Conservation (phyloP, 2,113 vertebrate genomes). For the Ornithorhynchus anatinus region DNA sequence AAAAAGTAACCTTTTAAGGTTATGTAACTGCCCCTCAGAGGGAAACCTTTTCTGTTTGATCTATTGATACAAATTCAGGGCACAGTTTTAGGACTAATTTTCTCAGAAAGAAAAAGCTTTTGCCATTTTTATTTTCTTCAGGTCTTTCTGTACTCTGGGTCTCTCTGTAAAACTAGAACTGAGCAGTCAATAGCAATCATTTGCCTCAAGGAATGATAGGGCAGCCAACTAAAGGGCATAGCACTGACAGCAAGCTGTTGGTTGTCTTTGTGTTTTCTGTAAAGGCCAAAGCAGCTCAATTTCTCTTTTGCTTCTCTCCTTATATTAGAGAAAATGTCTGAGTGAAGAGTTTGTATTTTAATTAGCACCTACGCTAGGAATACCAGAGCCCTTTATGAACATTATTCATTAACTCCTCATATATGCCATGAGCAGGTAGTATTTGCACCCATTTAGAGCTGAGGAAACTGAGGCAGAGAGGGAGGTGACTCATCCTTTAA, state of each 20-base stretch:
- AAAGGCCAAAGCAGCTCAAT: no score
- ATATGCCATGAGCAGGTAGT: no score
- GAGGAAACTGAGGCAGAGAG: no score
- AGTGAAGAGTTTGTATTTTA: no score
- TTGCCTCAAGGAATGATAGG: no score
- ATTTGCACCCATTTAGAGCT: no score
- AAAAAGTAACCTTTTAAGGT: conserved; percentile 36
- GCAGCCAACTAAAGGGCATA: not conserved
- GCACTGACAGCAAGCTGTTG: not conserved
- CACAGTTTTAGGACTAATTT: conserved; percentile 4
- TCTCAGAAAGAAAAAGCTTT: conserved; percentile 18
- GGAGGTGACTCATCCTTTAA: no score
- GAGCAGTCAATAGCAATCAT: not conserved
- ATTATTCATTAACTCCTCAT: no score
- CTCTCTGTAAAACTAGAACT: not conserved
- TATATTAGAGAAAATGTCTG: no score
- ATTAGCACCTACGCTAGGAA: no score
- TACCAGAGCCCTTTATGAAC: no score
- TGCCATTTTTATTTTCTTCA: not conserved
- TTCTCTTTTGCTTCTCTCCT: no score
- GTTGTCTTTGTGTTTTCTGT: not conserved
- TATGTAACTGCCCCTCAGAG: conserved; percentile 23
- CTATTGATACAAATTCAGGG: conserved; percentile 31
- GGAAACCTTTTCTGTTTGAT: conserved; percentile 36
- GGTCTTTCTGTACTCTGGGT: not conserved